phyloP scores from a whole-genome alignment of 2,113 vertebrate genomes.

The Antennarius striatus region DNA sequence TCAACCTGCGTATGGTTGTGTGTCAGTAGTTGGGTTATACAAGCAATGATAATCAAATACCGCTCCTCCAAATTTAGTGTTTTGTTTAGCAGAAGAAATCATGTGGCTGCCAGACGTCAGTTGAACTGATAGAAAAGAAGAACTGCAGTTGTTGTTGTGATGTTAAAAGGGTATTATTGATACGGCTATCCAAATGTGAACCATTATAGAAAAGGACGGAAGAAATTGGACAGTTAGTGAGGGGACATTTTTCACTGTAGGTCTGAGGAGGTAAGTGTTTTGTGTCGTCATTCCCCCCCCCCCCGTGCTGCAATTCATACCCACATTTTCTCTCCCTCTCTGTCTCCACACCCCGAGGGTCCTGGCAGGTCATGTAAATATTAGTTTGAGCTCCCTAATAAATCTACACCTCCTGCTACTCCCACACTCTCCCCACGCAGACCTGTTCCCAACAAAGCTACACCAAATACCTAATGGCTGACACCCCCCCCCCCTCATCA shows the following conservation, averaged over 20 bases:
- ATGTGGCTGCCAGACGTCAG: background rate
- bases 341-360: slow-evolving; percentile 48
- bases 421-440: slow-evolving; percentile 22
- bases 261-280: slow-evolving; percentile 34
- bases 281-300: slow-evolving; percentile 14
- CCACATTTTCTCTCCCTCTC: slow-evolving; percentile 35
- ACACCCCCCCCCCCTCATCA: slow-evolving; percentile 10
- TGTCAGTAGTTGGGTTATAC: slow-evolving; percentile 8
- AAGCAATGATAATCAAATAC: background rate
- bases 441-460: slow-evolving; percentile 32
- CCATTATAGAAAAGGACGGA: slow-evolving; percentile 4
- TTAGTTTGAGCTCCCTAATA: slow-evolving; percentile 74
- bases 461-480: slow-evolving; percentile 38
- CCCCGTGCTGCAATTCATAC: slow-evolving; percentile 26
- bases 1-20: slow-evolving; percentile 19
- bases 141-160: background rate
- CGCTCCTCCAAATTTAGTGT: background rate
- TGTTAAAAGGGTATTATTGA: background rate
- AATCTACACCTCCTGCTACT: slow-evolving; percentile 67
- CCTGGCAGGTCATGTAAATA: slow-evolving; percentile 76
- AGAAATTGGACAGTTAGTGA: slow-evolving; percentile 19
- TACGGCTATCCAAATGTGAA: slow-evolving; percentile 6
- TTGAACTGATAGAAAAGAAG: slow-evolving; percentile 4
- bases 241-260: slow-evolving; percentile 8
- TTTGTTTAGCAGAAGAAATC: background rate